These are phyloP conservation scores for Trialeurodes vaporariorum DNA, from an alignment of 1,140 invertebrate species.

Conservation along the genomic window DNA sequence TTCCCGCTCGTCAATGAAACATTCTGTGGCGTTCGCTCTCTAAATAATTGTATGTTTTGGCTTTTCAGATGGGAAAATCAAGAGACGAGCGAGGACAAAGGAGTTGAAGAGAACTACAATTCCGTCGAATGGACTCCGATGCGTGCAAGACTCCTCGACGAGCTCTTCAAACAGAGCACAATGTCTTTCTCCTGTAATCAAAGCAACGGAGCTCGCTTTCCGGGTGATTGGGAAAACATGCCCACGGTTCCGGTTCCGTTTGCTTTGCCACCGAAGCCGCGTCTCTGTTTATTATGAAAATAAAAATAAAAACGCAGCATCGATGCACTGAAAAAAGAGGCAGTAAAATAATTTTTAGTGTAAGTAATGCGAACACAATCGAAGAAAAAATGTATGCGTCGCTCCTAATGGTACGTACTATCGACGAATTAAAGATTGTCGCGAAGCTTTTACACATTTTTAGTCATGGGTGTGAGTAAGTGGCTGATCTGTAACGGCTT, in stretches of 20 bases:
- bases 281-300: conserved; percentile 36
- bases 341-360: too few species aligned
- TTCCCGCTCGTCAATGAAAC: too few species aligned
- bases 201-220: conserved; percentile 74
- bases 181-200: conserved; percentile 93
- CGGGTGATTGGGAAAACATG: conserved; percentile 54
- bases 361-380: too few species aligned
- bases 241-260: conserved; percentile 40
- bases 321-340: too few species aligned
- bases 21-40: too few species aligned
- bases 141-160: conserved; percentile 52
- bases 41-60: background rate
- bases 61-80: conserved; percentile 55
- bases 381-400: too few species aligned
- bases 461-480: too few species aligned
- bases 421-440: too few species aligned
- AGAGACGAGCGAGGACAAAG: conserved; percentile 38
- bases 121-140: conserved; percentile 74
- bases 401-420: too few species aligned
- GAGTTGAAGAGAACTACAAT: conserved; percentile 63
- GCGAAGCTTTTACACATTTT: too few species aligned
- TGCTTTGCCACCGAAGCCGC: conserved; percentile 38
- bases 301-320: too few species aligned
- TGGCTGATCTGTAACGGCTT: too few species aligned
- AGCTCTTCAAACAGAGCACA: conserved; percentile 71